phyloP scores from a whole-genome alignment of 2,888 invertebrate genomes.

The Geotrupes spiniger region DNA sequence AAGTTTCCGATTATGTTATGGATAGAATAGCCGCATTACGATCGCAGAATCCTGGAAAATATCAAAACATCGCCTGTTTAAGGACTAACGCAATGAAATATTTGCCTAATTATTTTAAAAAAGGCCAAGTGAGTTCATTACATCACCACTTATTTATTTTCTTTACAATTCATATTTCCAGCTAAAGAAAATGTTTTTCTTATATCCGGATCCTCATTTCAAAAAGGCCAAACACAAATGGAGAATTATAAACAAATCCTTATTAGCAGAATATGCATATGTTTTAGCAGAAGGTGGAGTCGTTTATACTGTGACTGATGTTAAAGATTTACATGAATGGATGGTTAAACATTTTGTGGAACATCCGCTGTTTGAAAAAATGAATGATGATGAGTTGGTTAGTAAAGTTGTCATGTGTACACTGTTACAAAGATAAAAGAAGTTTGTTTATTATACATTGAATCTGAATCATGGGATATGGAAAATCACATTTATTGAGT shows the following conservation, averaged over 20 bases:
- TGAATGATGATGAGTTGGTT: conserved; percentile 76
- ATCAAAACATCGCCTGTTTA: conserved; percentile 91
- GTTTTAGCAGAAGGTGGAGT: conserved; percentile 79
- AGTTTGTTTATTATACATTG: too few species aligned
- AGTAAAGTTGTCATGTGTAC: conserved; percentile 3
- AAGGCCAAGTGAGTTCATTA: conserved; percentile 71
- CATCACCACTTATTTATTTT: conserved; percentile 6
- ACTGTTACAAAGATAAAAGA: too few species aligned
- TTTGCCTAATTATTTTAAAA: conserved; percentile 93
- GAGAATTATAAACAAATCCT: conserved; percentile 92
- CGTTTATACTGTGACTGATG: conserved; percentile 97
- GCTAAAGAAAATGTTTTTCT: conserved; percentile 95
- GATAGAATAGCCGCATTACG: conserved; percentile 89
- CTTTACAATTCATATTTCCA: conserved; percentile 51
- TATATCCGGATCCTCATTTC: conserved; percentile 99
- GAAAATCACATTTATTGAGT: too few species aligned
- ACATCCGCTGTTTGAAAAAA: conserved; percentile 83
- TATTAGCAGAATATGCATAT: conserved; percentile 97
- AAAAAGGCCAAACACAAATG: conserved; percentile 99
- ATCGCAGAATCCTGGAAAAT: conserved; percentile 68
- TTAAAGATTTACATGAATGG: conserved; percentile 95
- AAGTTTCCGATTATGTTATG: conserved; percentile 97
- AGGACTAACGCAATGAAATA: conserved; percentile 99
- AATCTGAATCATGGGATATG: too few species aligned
- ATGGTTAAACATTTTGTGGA: conserved; percentile 88